Base-by-base conservation (phyloP, 2,888 invertebrate genomes). In the Drosophila paranaensis region DNA sequence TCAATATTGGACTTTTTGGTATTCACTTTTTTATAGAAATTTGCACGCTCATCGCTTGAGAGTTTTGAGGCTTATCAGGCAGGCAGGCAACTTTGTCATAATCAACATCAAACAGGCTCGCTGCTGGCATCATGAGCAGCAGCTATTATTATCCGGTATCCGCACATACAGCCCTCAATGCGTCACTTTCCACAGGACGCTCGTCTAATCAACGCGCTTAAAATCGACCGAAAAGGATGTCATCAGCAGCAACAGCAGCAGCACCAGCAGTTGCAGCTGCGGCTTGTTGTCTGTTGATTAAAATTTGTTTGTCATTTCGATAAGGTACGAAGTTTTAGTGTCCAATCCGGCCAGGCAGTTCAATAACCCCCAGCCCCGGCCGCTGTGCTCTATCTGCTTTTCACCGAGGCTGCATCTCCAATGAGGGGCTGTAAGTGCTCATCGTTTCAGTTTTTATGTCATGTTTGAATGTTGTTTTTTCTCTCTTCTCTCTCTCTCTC, bases 291-390 rank as follows among this genome's bases (percentile, higher is more conserved):
- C 39, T 66, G 82, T 84, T 83, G 82, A 83, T 83, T 88, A 87
- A 82, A 83, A 89, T 83, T 82, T 89, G 89, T 89, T 89, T 89
- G 82, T 83, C 82, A 83, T 74, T 84, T 84, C 85, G 82, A 83
- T 83, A 89, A 81, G 82, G 79, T 88, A 63, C 56, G 62, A 71
- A 60, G 74, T 89, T 88, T 89, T 81, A 89, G 85, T 88, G 82
- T 55, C 68, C 50, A 60, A 58, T 65, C 58, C 54, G 25, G 56
- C 35, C 75, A 50, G 60, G 81, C 82, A 71, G 82, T 83, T 83
- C 88, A 89, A 89, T 89, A 89, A 89, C 89, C 82, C 89, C 82
- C 79, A 77, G 55, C 63, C 39, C 61, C 43, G 30, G 43, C 33
- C 33, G 75, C 30, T 86, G 89, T 86, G 90, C 89, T 79, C 74